Percentiles rank a stretch among this genome's conserved stretches.
Evolutionary conservation across 1,140 invertebrate genomes (phyloP).

Genomic region (Oedothorax gibbosus): DNA sequence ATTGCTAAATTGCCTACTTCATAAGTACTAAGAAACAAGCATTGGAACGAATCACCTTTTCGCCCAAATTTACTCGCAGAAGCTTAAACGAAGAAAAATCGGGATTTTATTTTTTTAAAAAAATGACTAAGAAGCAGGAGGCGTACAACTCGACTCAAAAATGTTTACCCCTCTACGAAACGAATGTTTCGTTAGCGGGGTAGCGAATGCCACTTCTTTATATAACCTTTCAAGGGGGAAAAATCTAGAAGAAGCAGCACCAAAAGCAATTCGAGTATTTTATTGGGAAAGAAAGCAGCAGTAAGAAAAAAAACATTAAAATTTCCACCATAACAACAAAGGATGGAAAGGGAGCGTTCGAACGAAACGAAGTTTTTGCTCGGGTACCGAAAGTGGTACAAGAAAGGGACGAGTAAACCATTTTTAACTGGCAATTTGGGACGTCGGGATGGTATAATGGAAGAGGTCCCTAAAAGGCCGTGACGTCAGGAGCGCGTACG

Average conservation of each 20-base stretch:
- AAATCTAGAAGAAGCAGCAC: neutral
- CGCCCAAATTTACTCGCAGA: too few relatives aligned
- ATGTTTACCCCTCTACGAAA: constrained; percentile 6
- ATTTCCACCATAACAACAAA: constrained; percentile 49
- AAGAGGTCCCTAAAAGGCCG: constrained; percentile 49
- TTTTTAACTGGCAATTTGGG: constrained; percentile 60
- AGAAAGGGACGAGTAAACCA: constrained; percentile 43
- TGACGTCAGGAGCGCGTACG: constrained; percentile 49
- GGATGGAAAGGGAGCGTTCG: constrained; percentile 3
- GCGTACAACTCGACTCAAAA: constrained; percentile 20
- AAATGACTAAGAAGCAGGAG: constrained; percentile 3
- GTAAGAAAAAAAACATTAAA: constrained; percentile 45
- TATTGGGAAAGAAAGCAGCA: constrained; percentile 22
- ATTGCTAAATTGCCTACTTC: too few relatives aligned
- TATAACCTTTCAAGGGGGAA: neutral
- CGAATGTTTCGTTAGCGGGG: constrained; percentile 45
- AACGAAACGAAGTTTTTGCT: constrained; percentile 52
- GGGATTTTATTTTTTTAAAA: too few relatives aligned
- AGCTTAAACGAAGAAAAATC: too few relatives aligned
- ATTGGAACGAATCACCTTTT: too few relatives aligned
- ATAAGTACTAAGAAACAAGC: too few relatives aligned
- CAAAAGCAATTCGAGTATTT: constrained; percentile 29
- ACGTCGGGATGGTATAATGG: constrained; percentile 59
- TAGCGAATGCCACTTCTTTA: constrained; percentile 8
- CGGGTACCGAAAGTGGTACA: neutral